Conservation (phyloP, 2,797 vertebrate genomes). For the Dicrostonyx torquatus region DNA sequence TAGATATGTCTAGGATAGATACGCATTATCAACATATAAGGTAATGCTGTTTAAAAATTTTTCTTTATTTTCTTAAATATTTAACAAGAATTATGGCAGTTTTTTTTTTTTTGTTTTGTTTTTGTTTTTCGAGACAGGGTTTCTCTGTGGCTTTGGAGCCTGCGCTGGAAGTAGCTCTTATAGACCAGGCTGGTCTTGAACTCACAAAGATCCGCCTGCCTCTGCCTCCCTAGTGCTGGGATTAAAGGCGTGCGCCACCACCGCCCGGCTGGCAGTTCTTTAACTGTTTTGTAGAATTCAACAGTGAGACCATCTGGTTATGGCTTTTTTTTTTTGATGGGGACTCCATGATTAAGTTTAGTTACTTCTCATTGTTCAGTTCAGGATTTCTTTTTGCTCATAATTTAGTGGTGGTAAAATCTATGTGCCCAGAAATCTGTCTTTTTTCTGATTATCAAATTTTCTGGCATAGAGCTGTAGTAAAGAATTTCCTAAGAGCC, state of each 20-base stretch:
- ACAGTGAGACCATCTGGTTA: neutral
- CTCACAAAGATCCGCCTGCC: too few species aligned
- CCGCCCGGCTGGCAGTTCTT: too few species aligned
- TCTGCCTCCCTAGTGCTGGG: too few species aligned
- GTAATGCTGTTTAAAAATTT: neutral
- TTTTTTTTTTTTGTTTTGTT: too few species aligned
- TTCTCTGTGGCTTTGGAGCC: too few species aligned
- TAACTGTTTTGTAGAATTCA: neutral
- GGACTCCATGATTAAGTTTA: neutral
- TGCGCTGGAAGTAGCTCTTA: too few species aligned
- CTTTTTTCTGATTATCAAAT: neutral
- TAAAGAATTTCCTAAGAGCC: neutral
- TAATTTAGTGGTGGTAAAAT: neutral
- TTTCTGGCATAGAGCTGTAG: neutral
- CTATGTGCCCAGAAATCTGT: neutral
- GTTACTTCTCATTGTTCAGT: neutral
- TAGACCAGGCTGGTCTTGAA: too few species aligned
- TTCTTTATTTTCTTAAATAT: neutral
- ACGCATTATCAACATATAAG: neutral
- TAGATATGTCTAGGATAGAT: neutral
- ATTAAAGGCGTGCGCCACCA: too few species aligned
- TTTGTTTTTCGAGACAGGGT: too few species aligned
- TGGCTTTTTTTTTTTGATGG: neutral
- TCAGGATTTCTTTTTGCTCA: neutral
- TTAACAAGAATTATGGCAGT: neutral